These are phyloP conservation scores for Zeus faber DNA, from an alignment of 2,113 vertebrate genomes.

Conservation along the genomic window DNA sequence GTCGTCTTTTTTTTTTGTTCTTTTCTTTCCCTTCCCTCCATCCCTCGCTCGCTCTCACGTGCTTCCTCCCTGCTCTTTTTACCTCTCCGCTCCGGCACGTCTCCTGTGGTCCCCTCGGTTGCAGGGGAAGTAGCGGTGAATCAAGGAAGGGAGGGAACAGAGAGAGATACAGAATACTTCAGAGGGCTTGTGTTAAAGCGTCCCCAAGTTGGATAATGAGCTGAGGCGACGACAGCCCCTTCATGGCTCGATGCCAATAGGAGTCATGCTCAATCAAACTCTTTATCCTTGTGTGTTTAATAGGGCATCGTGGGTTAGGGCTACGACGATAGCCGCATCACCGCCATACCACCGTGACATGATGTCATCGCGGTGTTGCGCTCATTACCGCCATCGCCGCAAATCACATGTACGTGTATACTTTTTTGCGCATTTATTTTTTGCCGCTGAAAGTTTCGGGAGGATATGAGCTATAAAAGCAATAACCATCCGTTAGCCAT, in stretches of 20 bases:
- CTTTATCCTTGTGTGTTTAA: no score
- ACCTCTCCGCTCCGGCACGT: conserved; percentile 53
- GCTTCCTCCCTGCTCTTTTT: conserved; percentile 25
- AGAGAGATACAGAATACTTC: conserved; percentile 44
- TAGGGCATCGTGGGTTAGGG: no score
- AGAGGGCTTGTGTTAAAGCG: conserved; percentile 44
- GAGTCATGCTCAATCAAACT: conserved; percentile 10
- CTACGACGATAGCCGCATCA: no score
- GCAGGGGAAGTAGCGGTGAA: conserved; percentile 60
- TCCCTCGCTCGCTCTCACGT: conserved; percentile 12
- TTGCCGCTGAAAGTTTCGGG: no score
- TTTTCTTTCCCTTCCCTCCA: background rate
- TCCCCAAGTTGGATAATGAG: conserved; percentile 45
- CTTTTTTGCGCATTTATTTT: no score
- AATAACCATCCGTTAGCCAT: no score
- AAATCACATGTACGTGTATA: no score
- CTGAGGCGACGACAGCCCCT: conserved; percentile 12
- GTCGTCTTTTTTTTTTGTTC: conserved; percentile 31
- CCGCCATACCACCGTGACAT: no score
- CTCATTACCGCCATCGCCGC: no score
- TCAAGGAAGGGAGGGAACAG: conserved; percentile 35
- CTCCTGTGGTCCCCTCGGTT: conserved; percentile 69
- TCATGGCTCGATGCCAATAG: conserved; percentile 6
- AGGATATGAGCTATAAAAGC: no score
- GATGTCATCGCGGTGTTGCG: no score